These are phyloP conservation scores for Oncorhynchus masou DNA, from an alignment of 2,113 vertebrate genomes.

Conservation along the genomic window DNA sequence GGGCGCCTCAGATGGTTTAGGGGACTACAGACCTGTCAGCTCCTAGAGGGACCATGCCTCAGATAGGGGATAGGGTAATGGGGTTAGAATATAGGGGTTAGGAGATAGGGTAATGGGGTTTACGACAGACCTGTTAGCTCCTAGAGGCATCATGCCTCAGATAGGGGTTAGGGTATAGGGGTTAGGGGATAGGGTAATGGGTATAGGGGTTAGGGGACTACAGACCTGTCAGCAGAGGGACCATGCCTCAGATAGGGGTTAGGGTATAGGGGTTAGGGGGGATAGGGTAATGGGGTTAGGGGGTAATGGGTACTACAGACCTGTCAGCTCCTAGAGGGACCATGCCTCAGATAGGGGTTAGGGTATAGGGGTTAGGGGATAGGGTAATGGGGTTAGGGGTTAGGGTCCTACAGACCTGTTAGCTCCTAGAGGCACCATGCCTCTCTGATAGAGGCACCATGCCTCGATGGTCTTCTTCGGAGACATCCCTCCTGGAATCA, in stretches of 20 bases:
- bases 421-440: slow-evolving; percentile 67
- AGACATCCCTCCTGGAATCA: slow-evolving; percentile 74
- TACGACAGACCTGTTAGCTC: no score
- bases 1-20: no score
- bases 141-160: no score
- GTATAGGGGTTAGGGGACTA: no score
- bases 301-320: slow-evolving; percentile 62
- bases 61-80: neutral
- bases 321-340: slow-evolving; percentile 63
- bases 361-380: no score
- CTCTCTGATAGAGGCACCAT: slow-evolving; percentile 75
- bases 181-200: no score
- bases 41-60: neutral
- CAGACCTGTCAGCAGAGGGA: no score
- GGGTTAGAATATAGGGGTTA: neutral
- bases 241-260: no score
- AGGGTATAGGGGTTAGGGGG: no score
- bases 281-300: no score
- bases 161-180: no score
- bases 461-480: slow-evolving; percentile 78
- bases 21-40: slow-evolving; percentile 58
- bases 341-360: slow-evolving; percentile 68
- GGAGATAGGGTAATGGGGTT: neutral
- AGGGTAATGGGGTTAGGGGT: no score
- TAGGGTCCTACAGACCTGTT: slow-evolving; percentile 55